Percentiles rank a stretch among this genome's conserved stretches.
These are phyloP conservation scores for Chrysomela aeneicollis DNA, from an alignment of 2,888 invertebrate species.

Conservation along the genomic window DNA sequence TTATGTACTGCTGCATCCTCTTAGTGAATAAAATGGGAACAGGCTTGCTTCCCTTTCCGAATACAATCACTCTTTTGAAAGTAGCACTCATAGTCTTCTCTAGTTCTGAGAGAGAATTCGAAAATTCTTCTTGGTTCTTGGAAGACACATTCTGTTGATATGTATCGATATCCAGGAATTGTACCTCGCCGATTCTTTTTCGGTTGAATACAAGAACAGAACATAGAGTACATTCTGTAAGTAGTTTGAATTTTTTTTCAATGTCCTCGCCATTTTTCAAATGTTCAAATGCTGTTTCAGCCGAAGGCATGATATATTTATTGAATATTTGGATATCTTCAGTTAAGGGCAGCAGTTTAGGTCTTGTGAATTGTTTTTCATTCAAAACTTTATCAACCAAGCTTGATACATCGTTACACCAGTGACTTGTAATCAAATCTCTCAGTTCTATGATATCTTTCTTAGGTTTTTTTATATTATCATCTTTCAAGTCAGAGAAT, in stretches of 20 bases:
- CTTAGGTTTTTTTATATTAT: no score
- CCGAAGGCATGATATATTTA: slow-evolving; percentile 11
- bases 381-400: slow-evolving; percentile 9
- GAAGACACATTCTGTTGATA: slow-evolving; percentile 16
- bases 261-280: slow-evolving; percentile 6
- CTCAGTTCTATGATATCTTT: background rate
- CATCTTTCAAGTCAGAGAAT: no score
- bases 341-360: slow-evolving; percentile 19
- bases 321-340: slow-evolving; percentile 14
- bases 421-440: background rate
- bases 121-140: slow-evolving; percentile 29
- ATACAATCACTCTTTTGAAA: slow-evolving; percentile 32
- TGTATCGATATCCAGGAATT: slow-evolving; percentile 20
- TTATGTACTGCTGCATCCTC: slow-evolving; percentile 23
- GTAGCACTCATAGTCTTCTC: slow-evolving; percentile 28
- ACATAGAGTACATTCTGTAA: background rate
- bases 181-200: slow-evolving; percentile 24
- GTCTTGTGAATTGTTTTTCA: slow-evolving; percentile 1
- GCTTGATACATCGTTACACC: slow-evolving; percentile 16
- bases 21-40: slow-evolving; percentile 37
- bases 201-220: slow-evolving; percentile 19
- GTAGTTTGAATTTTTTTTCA: background rate
- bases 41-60: slow-evolving; percentile 37
- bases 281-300: slow-evolving; percentile 20
- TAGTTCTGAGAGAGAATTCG: slow-evolving; percentile 25